phyloP scores from a whole-genome alignment of 2,113 vertebrate species.

The Trochalopteron elliotii region DNA sequence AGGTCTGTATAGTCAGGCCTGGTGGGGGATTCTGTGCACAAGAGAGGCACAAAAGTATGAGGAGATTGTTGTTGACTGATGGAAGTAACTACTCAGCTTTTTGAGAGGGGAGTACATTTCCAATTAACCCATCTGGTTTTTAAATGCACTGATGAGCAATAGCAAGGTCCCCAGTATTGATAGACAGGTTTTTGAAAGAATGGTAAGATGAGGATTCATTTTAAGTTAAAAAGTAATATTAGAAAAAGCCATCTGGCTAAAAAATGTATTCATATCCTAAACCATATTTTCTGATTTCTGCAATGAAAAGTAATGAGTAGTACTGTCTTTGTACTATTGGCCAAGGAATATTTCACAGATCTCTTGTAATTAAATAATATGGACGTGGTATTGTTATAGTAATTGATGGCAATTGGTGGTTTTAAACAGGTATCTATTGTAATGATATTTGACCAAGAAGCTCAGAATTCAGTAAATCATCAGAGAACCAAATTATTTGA shows the following conservation, averaged over 20 bases:
- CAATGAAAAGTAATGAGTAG: neutral
- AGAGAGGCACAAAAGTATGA: neutral
- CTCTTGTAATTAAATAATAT: neutral
- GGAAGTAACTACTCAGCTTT: neutral
- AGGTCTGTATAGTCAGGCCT: neutral
- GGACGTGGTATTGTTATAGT: neutral
- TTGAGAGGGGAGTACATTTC: neutral
- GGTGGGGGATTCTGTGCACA: neutral
- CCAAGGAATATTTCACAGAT: neutral
- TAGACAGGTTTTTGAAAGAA: constrained; percentile 15
- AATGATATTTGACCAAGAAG: neutral
- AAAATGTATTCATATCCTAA: constrained; percentile 14
- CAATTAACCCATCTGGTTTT: neutral
- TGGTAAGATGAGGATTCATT: constrained; percentile 7
- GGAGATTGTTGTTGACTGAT: neutral
- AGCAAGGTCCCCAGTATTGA: neutral
- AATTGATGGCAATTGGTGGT: neutral
- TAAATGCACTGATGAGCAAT: neutral
- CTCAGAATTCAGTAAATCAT: neutral
- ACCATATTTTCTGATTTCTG: neutral
- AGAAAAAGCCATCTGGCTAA: neutral
- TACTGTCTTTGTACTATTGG: neutral
- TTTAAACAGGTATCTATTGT: neutral
- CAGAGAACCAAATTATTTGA: neutral
- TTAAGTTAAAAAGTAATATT: neutral